Evolutionary conservation across 2,113 vertebrate species (phyloP), one percentile per base, ranked within the genome.

Genomic region (Phainopepla nitens): DNA sequence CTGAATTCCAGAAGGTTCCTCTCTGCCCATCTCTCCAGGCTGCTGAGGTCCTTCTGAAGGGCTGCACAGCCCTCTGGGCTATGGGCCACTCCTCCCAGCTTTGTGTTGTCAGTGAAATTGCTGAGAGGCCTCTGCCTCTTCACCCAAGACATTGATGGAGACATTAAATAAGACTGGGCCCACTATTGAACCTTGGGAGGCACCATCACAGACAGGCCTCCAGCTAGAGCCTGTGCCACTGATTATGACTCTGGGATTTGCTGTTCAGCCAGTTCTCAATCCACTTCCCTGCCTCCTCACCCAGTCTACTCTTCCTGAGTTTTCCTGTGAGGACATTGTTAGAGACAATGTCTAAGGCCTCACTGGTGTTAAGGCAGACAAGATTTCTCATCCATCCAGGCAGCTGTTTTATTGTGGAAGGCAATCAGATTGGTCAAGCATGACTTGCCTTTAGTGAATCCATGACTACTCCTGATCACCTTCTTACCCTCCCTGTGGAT

Each of bases 191-290:
- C 25, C 47, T 22, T 27, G 27, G 17, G 33, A 1, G 11, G 2
- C 7, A 33, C 9, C 16, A 27, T 11, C 1, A 21, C 1, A 0
- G 5, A 36, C 13, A 45, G 25, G 16, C 16, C 36, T 35, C 21
- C 66, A 61, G 1, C 17, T 11, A 7, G 7, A 53, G 39, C 36
- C 33, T 44, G 56, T 51, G 36, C 20, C 31, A 51, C 36, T 31
- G 57, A 45, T 11, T 36, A 13, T 25, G 22, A 13, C 27, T 62
- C 47, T 53, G 56, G 27, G 47, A 53, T 62, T 27, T 36, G 39
- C 39, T 17, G 19, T 45, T 72, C 14, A 45, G 22, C 1, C 28
- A 47, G 41, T 23, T 73, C 49, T 47, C 49, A 27, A 18, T 33
- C 4, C 39, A 33, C 3, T 14, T 72, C 17, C 42, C 27, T 64